phyloP scores from a whole-genome alignment of 2,113 vertebrate genomes.

The Catharus minimus region DNA sequence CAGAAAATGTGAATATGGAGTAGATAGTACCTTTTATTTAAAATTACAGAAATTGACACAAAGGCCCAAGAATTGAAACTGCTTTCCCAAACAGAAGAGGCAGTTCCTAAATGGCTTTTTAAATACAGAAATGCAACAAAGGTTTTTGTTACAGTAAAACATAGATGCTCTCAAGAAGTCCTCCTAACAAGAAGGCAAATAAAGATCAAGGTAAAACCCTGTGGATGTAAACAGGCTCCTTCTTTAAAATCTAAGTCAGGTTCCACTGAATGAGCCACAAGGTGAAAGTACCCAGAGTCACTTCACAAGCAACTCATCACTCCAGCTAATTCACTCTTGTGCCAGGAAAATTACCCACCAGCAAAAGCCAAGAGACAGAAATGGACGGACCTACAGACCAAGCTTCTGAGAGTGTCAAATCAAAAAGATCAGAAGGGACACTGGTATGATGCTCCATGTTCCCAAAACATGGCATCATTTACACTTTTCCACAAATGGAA shows the following conservation, averaged over 20 bases:
- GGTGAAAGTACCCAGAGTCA: neutral
- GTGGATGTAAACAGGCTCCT: neutral
- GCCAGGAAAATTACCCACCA: neutral
- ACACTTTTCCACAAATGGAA: neutral
- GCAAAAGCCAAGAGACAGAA: neutral
- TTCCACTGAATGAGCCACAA: neutral
- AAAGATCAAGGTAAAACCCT: neutral
- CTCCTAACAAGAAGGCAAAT: neutral
- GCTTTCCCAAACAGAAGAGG: neutral
- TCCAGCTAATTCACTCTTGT: neutral
- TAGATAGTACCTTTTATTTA: neutral
- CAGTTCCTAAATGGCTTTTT: neutral
- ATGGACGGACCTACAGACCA: neutral
- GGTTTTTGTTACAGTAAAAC: neutral
- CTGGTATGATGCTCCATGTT: neutral
- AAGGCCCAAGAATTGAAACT: neutral
- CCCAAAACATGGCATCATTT: neutral
- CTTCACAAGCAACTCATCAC: neutral
- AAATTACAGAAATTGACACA: neutral
- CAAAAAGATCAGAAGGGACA: neutral
- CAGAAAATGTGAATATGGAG: neutral
- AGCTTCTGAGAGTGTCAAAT: neutral
- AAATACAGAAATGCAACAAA: neutral
- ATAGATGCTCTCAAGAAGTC: neutral
- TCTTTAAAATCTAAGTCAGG: neutral